Evolutionary conservation across 2,113 vertebrate genomes (phyloP), one percentile per base, ranked within the genome.

Genomic region (Haliaeetus leucogaster): DNA sequence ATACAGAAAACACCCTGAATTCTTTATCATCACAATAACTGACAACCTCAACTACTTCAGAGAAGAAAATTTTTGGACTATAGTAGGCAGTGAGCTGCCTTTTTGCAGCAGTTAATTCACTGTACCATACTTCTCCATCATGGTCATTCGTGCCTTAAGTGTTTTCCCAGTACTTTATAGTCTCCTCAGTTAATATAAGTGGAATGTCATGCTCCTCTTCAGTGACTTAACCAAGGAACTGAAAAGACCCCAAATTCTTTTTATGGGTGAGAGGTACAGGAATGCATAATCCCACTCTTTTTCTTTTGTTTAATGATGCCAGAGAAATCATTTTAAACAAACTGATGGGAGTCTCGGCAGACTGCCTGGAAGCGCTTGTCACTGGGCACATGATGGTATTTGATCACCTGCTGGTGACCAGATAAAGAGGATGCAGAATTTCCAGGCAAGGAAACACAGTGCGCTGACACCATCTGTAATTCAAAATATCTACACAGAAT

Each of bases 391-490:
- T 74, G 91, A 70, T 13, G 17, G 10, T 47, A 6, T 66, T 80
- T 77, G 73, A 13, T 94, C 92, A 86, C 38, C 71, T 9, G 2
- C 67, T 78, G 53, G 42, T 95, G 59, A 93, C 59, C 48, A 67
- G 20, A 67, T 58, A 29, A 72, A 83, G 83, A 59, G 73, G 90
- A 91, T 68, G 68, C 30, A 93, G 86, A 90, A 74, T 91, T 91
- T 89, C 86, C 92, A 91, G 47, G 18, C 1, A 2, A 59, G 95
- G 76, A 86, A 90, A 53, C 19, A 10, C 27, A 11, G 29, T 30
- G 36, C 27, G 7, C 34, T 82, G 74, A 6, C 30, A 36, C 45
- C 14, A 16, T 40, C 38, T 63, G 32, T 55, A 62, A 86, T 83
- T 58, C 52, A 63, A 67, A 74, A 53, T 79, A 40, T 1, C 26